These are phyloP conservation scores for Aphodius granarius DNA, from an alignment of 2,888 invertebrate genomes.

Conservation along the genomic window DNA sequence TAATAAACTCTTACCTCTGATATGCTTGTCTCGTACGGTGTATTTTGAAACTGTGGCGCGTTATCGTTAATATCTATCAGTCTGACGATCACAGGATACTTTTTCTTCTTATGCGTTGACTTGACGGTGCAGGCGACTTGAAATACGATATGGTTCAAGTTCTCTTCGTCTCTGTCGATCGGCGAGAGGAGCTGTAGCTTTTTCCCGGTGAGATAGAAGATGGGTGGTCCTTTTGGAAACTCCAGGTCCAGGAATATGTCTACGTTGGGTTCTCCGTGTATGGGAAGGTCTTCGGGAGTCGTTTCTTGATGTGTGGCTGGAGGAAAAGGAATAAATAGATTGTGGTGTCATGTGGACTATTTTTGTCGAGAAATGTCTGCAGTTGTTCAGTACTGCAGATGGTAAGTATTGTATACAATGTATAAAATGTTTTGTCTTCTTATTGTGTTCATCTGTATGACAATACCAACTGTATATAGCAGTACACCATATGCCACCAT, in stretches of 20 bases:
- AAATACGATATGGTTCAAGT: constrained; percentile 85
- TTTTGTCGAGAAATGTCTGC: neutral
- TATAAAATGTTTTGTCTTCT: too few relatives aligned
- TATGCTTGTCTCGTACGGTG: constrained; percentile 81
- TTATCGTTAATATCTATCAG: constrained; percentile 92
- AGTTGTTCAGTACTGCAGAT: neutral
- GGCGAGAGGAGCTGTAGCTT: constrained; percentile 77
- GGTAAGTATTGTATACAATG: too few relatives aligned
- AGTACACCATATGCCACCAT: too few relatives aligned
- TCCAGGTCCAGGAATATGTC: constrained; percentile 77
- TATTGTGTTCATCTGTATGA: too few relatives aligned
- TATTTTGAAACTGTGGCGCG: constrained; percentile 79
- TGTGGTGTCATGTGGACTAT: too few relatives aligned
- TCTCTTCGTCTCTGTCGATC: constrained; percentile 82
- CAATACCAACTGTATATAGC: too few relatives aligned
- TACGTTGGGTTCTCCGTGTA: constrained; percentile 78
- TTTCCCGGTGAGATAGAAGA: constrained; percentile 83
- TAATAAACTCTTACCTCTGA: constrained; percentile 71
- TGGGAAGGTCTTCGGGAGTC: constrained; percentile 77
- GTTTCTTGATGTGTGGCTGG: constrained; percentile 84
- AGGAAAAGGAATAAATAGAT: too few relatives aligned
- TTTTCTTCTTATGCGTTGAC: constrained; percentile 77
- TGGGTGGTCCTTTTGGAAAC: constrained; percentile 77
- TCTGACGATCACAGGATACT: constrained; percentile 85
- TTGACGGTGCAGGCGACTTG: constrained; percentile 83